Evolutionary conservation across 2,797 vertebrate genomes (phyloP), one percentile per base, ranked within the genome.

Genomic region (Australoheros facetus): DNA sequence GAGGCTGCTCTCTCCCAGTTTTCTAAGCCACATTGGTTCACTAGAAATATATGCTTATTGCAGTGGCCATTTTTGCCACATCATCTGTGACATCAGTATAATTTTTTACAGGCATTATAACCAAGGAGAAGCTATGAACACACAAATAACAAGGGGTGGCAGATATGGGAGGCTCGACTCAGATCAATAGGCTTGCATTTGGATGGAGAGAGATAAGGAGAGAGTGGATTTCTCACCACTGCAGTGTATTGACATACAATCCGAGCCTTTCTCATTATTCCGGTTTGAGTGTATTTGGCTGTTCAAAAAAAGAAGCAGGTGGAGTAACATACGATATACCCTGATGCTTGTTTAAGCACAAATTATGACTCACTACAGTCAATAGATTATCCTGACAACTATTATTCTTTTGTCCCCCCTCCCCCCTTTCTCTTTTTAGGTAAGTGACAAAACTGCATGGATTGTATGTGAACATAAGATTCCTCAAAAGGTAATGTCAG

Each of bases 371-470:
- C 69, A 75, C 58, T 78, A 75, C 71, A 84, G 73, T 88, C 84
- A 82, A 85, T 89, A 89, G 71, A 88, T 88, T 84, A 77, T 84
- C 73, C 69, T 89, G 84, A 90, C 92, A 92, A 92, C 75, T 69
- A 30, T 55, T 72, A 81, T 8, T 84, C 21, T 85, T 55, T 75
- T 73, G 7, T 56, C 59, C 54, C 45, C 28, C 30, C 56, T 28
- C 76, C 51, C 58, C 56, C 54, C 64, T 13, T 7, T 91, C 51
- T 92, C 51, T 82, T 84, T 91, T 45, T 91, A 95, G 93, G 92
- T 94, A 94, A 94, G 92, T 95, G 82, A 88, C 71, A 78, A 83
- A 78, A 85, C 79, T 78, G 39, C 85, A 21, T 28, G 81, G 75
- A 82, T 87, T 84, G 72, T 89, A 84, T 85, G 79, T 80, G 85